Conservation (phyloP, 2,888 invertebrate genomes). For the Pachycephus smyrnensis region DNA sequence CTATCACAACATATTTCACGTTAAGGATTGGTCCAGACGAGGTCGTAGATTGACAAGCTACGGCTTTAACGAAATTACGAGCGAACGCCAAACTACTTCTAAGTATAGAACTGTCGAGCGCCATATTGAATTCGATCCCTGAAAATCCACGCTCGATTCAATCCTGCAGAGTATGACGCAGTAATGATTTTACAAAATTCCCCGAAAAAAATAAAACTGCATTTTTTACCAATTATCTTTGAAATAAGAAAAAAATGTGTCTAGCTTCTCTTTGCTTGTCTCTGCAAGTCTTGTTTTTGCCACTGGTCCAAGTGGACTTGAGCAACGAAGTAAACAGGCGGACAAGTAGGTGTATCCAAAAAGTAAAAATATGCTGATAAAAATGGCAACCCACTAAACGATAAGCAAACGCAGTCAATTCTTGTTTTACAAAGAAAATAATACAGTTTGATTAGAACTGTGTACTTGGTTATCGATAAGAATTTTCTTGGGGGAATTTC, state of each 20-base stretch:
- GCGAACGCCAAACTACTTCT: conserved; percentile 25
- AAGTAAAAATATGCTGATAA: background rate
- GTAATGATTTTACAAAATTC: background rate
- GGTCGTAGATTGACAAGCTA: conserved; percentile 23
- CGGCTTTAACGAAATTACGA: conserved; percentile 23
- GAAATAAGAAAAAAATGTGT: background rate
- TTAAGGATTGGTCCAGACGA: conserved; percentile 3
- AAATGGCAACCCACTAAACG: background rate
- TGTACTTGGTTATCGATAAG: background rate
- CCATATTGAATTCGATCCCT: background rate
- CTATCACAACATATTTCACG: background rate
- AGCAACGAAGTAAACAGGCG: background rate
- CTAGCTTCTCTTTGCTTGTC: background rate
- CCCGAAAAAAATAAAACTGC: background rate
- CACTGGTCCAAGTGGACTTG: background rate
- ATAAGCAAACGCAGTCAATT: background rate
- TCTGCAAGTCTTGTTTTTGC: background rate
- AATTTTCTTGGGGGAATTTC: background rate
- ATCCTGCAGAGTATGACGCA: background rate
- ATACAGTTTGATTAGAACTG: background rate
- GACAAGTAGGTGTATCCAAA: background rate
- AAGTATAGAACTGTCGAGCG: conserved; percentile 22
- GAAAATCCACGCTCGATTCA: background rate
- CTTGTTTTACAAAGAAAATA: background rate
- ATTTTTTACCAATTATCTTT: background rate